A percentile compares a stretch with the other conserved stretches of the same genome.
Conservation (phyloP, 2,888 invertebrate genomes). For the Sphaeridia pumilis region DNA sequence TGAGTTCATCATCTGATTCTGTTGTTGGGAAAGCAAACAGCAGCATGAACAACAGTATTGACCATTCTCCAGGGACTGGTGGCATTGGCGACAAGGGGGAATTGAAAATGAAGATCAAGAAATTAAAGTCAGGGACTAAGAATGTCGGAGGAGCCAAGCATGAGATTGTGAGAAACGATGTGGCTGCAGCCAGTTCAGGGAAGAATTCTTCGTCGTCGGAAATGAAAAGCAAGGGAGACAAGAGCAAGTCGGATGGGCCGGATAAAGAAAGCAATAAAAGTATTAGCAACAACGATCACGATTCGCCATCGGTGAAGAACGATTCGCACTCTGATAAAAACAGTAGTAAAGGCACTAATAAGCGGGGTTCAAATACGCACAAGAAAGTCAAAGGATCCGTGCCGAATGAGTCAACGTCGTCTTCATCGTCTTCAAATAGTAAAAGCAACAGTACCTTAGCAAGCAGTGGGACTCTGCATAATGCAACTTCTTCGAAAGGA, state of each 20-base stretch:
- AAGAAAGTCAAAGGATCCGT: conserved; percentile 27
- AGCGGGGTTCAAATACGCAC: conserved; percentile 25
- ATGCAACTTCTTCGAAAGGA: not conserved
- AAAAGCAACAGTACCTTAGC: conserved; percentile 9
- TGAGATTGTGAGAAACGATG: conserved; percentile 87
- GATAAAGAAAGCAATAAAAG: not conserved
- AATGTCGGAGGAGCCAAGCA: conserved; percentile 80
- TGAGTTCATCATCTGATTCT: conserved; percentile 7
- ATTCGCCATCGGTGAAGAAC: conserved; percentile 2
- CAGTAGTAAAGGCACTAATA: conserved; percentile 15
- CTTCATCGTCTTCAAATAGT: too few species aligned
- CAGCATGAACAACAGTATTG: conserved; percentile 40
- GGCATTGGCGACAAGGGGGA: conserved; percentile 64
- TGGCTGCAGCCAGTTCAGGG: conserved; percentile 41
- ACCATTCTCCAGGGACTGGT: conserved; percentile 71
- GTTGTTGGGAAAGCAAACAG: conserved; percentile 9
- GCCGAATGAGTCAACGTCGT: not conserved
- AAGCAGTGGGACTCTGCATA: conserved; percentile 5
- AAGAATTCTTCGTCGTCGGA: conserved; percentile 36
- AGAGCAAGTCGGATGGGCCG: conserved; percentile 3
- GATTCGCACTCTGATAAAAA: conserved; percentile 2
- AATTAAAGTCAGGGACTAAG: conserved; percentile 85
- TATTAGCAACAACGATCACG: conserved; percentile 5
- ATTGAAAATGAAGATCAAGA: conserved; percentile 98
- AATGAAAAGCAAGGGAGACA: not conserved